phyloP scores from a whole-genome alignment of 2,888 invertebrate genomes.

The Campoletis raptor region DNA sequence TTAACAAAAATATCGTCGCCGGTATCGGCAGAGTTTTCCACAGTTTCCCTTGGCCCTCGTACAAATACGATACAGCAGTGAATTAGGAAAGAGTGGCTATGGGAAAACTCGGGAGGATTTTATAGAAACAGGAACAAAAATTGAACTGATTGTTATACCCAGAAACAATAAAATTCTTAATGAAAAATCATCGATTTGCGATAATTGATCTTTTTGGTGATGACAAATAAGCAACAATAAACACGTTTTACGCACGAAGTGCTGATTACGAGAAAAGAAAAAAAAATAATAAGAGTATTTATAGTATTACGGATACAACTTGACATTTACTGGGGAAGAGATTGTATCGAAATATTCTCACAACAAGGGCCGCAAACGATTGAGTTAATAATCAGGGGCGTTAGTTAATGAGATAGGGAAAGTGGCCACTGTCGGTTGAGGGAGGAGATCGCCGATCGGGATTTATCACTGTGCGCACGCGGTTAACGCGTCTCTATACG shows the following conservation, averaged over 20 bases:
- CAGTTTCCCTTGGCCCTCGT: too few species aligned
- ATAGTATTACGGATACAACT: neutral
- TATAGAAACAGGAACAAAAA: too few species aligned
- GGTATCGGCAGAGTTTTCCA: too few species aligned
- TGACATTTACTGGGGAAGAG: neutral
- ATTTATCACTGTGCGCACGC: conserved; percentile 55
- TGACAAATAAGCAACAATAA: neutral
- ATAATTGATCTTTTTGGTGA: too few species aligned
- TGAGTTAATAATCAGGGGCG: conserved; percentile 39
- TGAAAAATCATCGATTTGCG: too few species aligned
- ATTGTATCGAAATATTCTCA: conserved; percentile 18
- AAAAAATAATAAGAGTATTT: neutral
- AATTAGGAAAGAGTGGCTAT: too few species aligned
- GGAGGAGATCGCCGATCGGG: conserved; percentile 36
- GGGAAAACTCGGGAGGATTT: too few species aligned
- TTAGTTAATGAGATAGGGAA: conserved; percentile 45
- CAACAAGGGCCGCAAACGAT: conserved; percentile 21
- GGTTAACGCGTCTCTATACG: conserved; percentile 14
- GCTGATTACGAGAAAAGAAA: neutral
- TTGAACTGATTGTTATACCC: too few species aligned
- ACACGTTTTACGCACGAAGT: neutral
- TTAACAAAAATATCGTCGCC: too few species aligned
- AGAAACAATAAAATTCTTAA: too few species aligned
- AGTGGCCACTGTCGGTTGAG: conserved; percentile 16
- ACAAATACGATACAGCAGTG: too few species aligned